A percentile compares a stretch with the other conserved stretches of the same genome.
Conservation (phyloP, 1,140 invertebrate genomes). For the Cephus cinctus region DNA sequence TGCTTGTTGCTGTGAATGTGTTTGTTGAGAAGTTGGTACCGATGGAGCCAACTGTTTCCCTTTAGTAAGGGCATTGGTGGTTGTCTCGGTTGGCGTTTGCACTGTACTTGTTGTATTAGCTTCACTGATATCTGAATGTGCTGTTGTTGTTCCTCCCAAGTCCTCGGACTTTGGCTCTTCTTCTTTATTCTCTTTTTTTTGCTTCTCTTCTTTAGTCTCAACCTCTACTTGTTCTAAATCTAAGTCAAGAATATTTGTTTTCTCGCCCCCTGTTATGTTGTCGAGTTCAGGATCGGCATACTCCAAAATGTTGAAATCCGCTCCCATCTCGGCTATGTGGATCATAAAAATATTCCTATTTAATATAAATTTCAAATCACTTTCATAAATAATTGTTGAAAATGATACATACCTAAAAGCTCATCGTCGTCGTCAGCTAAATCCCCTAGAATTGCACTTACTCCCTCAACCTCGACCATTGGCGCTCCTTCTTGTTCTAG, state of each 20-base stretch:
- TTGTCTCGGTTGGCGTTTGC: slow-evolving; percentile 30
- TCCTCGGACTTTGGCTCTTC: slow-evolving; percentile 41
- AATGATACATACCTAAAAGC: slow-evolving; percentile 65
- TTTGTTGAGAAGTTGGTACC: slow-evolving; percentile 28
- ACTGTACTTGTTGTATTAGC: slow-evolving; percentile 22
- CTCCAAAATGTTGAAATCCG: slow-evolving; percentile 94
- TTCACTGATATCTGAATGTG: slow-evolving; percentile 27
- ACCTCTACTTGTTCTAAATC: slow-evolving; percentile 72
- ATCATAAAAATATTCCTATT: slow-evolving; percentile 16
- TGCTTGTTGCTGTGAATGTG: slow-evolving; percentile 10
- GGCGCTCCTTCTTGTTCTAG: slow-evolving; percentile 69
- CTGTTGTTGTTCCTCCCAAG: slow-evolving; percentile 20
- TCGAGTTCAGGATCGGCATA: slow-evolving; percentile 95
- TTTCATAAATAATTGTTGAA: slow-evolving; percentile 3
- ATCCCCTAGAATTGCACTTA: slow-evolving; percentile 76
- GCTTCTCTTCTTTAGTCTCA: slow-evolving; percentile 60
- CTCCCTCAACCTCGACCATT: slow-evolving; percentile 72
- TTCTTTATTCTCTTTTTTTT: slow-evolving; percentile 52
- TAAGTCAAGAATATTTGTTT: slow-evolving; percentile 76
- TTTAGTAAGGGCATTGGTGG: slow-evolving; percentile 27
- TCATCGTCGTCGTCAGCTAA: slow-evolving; percentile 86
- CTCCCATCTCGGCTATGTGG: slow-evolving; percentile 78
- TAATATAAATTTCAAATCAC: slow-evolving; percentile 4
- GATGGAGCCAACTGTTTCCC: slow-evolving; percentile 24
- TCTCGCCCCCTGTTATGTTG: slow-evolving; percentile 70